phyloP scores from a whole-genome alignment of 1,140 invertebrate genomes.

The Pseudomyrmex flavicornis region DNA sequence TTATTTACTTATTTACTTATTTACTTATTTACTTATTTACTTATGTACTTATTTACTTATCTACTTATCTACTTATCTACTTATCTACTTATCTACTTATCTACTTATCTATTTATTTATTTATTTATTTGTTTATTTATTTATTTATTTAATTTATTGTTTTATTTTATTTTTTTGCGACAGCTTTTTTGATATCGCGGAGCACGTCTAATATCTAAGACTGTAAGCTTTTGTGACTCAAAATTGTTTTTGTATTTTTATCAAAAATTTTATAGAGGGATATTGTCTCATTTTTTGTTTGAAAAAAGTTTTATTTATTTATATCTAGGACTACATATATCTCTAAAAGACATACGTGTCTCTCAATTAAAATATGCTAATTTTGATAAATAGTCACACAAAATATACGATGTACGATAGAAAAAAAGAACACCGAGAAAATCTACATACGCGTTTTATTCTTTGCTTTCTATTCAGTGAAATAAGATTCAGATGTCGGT shows the following conservation, averaged over 20 bases:
- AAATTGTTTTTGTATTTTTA: conserved; percentile 5
- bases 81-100: no score
- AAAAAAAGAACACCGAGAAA: background rate
- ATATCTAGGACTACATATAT: conserved; percentile 8
- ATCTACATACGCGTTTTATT: conserved; percentile 2
- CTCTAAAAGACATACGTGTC: background rate
- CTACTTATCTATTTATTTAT: no score
- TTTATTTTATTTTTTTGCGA: no score
- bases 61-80: no score
- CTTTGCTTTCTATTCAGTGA: background rate
- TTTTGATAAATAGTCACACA: background rate
- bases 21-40: no score
- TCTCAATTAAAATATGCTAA: background rate
- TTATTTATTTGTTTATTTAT: no score
- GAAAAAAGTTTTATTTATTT: background rate
- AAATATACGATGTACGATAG: background rate
- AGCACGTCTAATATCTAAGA: no score
- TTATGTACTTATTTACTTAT: no score
- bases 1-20: no score
- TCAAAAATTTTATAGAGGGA: background rate
- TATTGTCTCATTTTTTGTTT: background rate
- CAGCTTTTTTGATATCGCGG: no score
- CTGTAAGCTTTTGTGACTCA: background rate
- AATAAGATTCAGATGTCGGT: background rate
- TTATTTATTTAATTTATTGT: no score